Evolutionary conservation across 2,888 invertebrate genomes (phyloP), one percentile per base, ranked within the genome.

Genomic region (Mamestra brassicae): DNA sequence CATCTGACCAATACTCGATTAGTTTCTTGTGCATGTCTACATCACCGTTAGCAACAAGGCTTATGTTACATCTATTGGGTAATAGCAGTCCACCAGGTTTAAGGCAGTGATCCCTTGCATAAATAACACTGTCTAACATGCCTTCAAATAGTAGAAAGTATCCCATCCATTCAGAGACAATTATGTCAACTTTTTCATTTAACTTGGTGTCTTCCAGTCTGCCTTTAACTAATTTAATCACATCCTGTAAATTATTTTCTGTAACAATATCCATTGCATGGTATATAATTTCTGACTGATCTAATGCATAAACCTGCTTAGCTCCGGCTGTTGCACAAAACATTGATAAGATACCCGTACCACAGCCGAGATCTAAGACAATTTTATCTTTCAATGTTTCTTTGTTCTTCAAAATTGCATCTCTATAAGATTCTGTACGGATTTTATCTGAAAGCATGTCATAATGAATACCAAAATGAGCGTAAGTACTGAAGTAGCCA

Each of bases 141-240:
- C 99, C 99, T 96, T 99, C 99, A 93, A 99, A 99, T 3, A 99
- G 95, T 58, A 99, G 96, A 92, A 99, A 99, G 93, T 99, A 99
- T 0, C 99, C 99, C 99, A 99, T 99, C 99, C 99, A 99, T 93
- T 99, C 99, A 0, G 99, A 99, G 4, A 99, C 98, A 85, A 99
- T 98, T 7, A 99, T 97, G 93, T 99, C 99, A 55, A 98, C 98
- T 93, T 98, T 98, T 72, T 98, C 97, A 1, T 98, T 98, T 65
- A 99, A 93, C 70, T 97, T 96, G 6, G 98, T 98, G 85, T 99
- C 98, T 93, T 99, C 99, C 42, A 99, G 94, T 87, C 98, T 97
- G 0, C 99, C 99, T 95, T 98, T 99, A 0, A 99, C 96, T 71
- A 99, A 97, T 79, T 97, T 97, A 58, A 99, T 98, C 85, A 97